Conservation (phyloP, 2,797 vertebrate species). For the Melopsittacus undulatus region DNA sequence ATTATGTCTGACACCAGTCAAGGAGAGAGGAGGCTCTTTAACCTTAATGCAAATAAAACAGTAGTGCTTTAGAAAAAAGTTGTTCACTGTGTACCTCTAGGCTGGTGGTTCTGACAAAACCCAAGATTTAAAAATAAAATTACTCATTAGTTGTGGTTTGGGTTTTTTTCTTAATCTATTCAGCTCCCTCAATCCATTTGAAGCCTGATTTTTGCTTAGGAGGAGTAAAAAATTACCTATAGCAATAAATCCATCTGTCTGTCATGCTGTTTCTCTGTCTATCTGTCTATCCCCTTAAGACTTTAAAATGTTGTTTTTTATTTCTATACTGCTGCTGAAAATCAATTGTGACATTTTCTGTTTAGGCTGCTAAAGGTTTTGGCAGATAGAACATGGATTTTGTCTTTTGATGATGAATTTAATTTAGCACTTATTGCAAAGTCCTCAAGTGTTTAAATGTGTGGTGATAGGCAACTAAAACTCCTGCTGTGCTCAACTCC, state of each 20-base stretch:
- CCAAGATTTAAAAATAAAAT: slow-evolving; percentile 32
- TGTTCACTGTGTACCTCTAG: neutral
- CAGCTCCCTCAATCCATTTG: neutral
- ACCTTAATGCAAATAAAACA: slow-evolving; percentile 41
- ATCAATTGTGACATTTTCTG: slow-evolving; percentile 69
- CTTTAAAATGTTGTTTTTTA: slow-evolving; percentile 45
- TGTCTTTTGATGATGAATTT: slow-evolving; percentile 66
- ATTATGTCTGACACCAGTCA: slow-evolving; percentile 33
- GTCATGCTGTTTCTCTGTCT: slow-evolving; percentile 47
- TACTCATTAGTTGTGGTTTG: neutral
- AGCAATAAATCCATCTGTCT: slow-evolving; percentile 21
- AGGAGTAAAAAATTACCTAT: slow-evolving; percentile 32
- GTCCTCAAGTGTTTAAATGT: slow-evolving; percentile 41
- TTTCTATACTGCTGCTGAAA: slow-evolving; percentile 26
- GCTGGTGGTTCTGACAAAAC: neutral
- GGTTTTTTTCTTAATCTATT: slow-evolving; percentile 3
- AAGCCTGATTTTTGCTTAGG: slow-evolving; percentile 31
- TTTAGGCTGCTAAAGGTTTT: slow-evolving; percentile 66
- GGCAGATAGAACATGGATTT: slow-evolving; percentile 66
- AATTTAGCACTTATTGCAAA: slow-evolving; percentile 49
- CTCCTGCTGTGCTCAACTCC: slow-evolving; percentile 24
- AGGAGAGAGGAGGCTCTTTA: slow-evolving; percentile 24
- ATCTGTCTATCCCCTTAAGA: slow-evolving; percentile 15
- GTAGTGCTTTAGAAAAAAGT: neutral
- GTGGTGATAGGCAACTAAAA: slow-evolving; percentile 48